Percentiles rank a stretch among this genome's conserved stretches.
Conservation (phyloP, 2,888 invertebrate genomes). For the Chymomyza caudatula region DNA sequence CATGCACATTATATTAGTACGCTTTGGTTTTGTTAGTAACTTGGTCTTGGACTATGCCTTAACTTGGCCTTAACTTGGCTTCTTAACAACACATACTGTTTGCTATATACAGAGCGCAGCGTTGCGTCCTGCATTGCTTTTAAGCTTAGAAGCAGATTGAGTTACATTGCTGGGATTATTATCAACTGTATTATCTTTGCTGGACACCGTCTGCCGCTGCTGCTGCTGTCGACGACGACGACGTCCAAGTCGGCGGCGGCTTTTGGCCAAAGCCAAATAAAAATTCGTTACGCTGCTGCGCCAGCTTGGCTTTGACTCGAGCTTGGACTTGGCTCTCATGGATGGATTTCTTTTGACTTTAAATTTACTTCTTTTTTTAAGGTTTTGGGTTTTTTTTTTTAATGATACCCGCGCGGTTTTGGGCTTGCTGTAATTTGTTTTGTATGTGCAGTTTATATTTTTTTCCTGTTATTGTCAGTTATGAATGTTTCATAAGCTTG, state of each 20-base stretch:
- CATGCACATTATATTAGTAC: constrained; percentile 65
- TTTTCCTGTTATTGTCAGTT: background rate
- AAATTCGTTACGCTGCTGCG: constrained; percentile 70
- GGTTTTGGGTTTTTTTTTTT: constrained; percentile 37
- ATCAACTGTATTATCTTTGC: constrained; percentile 68
- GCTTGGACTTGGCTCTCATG: constrained; percentile 26
- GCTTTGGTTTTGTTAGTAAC: constrained; percentile 16
- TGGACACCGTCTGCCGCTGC: constrained; percentile 11
- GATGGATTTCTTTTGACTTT: constrained; percentile 31
- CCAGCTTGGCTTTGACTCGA: constrained; percentile 8
- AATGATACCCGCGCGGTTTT: constrained; percentile 53
- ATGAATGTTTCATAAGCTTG: constrained; percentile 56
- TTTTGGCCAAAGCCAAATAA: constrained; percentile 57
- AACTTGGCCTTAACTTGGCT: background rate
- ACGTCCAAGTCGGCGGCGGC: constrained; percentile 26
- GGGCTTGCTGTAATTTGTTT: constrained; percentile 51
- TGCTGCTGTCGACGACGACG: constrained; percentile 31
- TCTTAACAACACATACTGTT: background rate
- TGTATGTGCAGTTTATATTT: constrained; percentile 12
- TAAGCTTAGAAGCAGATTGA: constrained; percentile 68
- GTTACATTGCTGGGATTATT: constrained; percentile 73
- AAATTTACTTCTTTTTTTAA: background rate
- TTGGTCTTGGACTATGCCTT: background rate
- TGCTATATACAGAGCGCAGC: background rate
- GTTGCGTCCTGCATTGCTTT: constrained; percentile 34